phyloP scores from a whole-genome alignment of 2,113 vertebrate genomes.

The Anser brachyrhynchus region DNA sequence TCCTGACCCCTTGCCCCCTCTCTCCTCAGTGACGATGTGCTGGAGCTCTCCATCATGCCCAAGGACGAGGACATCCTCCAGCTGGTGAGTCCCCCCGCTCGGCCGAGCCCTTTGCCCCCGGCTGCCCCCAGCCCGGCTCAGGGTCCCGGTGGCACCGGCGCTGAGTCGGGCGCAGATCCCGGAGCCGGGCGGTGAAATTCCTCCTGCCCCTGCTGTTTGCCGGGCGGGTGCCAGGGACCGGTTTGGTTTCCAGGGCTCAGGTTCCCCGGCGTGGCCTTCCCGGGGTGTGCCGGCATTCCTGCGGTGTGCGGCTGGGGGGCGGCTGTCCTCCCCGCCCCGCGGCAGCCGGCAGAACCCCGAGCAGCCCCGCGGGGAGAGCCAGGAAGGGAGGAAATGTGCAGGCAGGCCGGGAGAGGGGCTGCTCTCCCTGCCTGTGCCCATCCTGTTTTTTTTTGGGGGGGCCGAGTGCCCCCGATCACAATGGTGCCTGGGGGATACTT shows the following conservation, averaged over 20 bases:
- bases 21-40: slow-evolving; percentile 84
- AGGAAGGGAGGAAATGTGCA: not conserved
- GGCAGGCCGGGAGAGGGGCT: not conserved
- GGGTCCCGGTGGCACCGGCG: not conserved
- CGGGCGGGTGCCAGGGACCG: rapidly evolving
- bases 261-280: not conserved
- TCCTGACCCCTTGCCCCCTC: not conserved
- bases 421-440: not conserved
- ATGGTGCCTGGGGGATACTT: not conserved
- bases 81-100: slow-evolving; percentile 84
- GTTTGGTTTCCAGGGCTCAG: not conserved
- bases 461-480: not conserved
- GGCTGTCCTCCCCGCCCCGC: slow-evolving; percentile 25
- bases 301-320: slow-evolving; percentile 59
- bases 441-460: not conserved
- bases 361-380: not conserved
- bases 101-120: no score
- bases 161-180: not conserved
- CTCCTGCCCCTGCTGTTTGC: not conserved
- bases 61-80: slow-evolving; percentile 97
- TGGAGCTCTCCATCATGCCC: slow-evolving; percentile 98
- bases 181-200: not conserved
- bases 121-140: not conserved
- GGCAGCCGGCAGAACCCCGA: not conserved
- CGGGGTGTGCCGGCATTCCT: slow-evolving; percentile 27